Conservation (phyloP, 2,888 invertebrate species). For the Macrosoma leucophasiata region DNA sequence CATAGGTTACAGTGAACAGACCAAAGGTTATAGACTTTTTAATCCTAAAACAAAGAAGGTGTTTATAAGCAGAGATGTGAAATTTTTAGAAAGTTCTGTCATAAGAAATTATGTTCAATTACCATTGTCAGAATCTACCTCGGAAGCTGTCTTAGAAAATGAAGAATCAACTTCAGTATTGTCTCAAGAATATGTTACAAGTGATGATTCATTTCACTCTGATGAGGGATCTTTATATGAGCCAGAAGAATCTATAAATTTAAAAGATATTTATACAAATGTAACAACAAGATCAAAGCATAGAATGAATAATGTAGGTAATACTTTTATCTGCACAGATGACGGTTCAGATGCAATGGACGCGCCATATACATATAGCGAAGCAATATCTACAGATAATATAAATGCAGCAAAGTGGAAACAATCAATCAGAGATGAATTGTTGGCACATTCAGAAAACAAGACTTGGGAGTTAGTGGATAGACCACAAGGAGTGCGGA, state of each 20-base stretch:
- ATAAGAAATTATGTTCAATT: no score
- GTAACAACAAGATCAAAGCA: not conserved
- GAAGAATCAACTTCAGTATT: constrained; percentile 32
- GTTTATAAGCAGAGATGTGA: no score
- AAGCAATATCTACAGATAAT: constrained; percentile 20
- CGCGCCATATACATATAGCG: constrained; percentile 19
- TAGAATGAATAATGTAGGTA: constrained; percentile 5
- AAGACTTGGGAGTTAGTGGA: constrained; percentile 28
- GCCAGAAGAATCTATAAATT: not conserved
- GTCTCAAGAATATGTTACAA: constrained; percentile 16
- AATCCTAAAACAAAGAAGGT: constrained; percentile 31
- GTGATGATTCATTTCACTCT: constrained; percentile 4
- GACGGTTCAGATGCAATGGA: constrained; percentile 11
- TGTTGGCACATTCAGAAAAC: constrained; percentile 25
- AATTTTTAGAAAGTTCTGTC: no score
- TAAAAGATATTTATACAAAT: not conserved
- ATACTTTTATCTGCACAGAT: constrained; percentile 17
- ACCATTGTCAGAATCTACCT: no score
- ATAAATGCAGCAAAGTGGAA: constrained; percentile 21
- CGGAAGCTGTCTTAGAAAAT: constrained; percentile 38
- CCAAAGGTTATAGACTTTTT: constrained; percentile 40
- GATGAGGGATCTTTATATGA: constrained; percentile 8
- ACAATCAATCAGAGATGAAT: constrained; percentile 21
- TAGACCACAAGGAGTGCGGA: constrained; percentile 27
- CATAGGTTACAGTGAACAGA: constrained; percentile 34